phyloP scores from a whole-genome alignment of 2,113 vertebrate genomes.

The Pipra filicauda region DNA sequence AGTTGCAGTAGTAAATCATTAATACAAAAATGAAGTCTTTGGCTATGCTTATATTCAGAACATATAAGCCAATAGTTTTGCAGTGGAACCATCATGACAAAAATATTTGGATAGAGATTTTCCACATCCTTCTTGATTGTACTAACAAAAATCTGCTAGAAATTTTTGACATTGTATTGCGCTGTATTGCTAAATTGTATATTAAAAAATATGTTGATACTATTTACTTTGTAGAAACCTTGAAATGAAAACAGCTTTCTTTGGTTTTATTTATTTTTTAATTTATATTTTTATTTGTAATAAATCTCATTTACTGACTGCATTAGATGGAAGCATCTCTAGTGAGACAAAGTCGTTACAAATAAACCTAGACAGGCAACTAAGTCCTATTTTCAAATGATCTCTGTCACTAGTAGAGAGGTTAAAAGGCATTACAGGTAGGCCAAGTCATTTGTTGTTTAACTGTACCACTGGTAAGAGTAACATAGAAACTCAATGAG shows the following conservation, averaged over 20 bases:
- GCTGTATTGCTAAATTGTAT: background rate
- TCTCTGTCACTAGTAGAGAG: background rate
- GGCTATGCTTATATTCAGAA: background rate
- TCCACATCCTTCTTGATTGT: background rate
- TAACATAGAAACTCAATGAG: background rate
- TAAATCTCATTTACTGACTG: background rate
- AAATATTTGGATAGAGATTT: background rate
- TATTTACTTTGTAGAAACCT: background rate
- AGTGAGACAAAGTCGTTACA: background rate
- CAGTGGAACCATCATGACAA: background rate
- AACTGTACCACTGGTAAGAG: accelerated
- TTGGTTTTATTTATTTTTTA: background rate
- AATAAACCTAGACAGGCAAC: background rate
- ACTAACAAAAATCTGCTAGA: background rate
- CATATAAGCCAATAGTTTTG: background rate
- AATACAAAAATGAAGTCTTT: background rate
- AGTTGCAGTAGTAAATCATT: background rate
- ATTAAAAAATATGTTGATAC: background rate
- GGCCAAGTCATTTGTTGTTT: background rate
- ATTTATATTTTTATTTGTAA: background rate
- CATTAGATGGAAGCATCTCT: background rate
- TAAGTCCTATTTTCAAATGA: background rate
- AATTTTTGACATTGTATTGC: background rate
- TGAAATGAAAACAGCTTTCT: background rate
- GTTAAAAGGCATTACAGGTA: background rate